Conservation (phyloP, 2,888 invertebrate species). For the Phaonia tiefii region DNA sequence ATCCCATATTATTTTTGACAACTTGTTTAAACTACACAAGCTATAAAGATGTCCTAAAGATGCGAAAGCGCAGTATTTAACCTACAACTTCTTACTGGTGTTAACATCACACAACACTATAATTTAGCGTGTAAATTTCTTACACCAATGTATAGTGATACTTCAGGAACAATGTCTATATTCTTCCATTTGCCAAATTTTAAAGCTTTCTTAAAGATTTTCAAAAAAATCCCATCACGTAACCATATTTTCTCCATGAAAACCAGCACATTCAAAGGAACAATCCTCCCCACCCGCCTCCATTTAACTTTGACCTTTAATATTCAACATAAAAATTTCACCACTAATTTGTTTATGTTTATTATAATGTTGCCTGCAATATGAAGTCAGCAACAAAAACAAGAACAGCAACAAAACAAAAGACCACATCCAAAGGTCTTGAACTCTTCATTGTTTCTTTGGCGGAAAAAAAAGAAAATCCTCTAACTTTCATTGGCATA, state of each 20-base stretch:
- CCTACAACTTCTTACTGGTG: no score
- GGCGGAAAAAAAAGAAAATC: slow-evolving; percentile 54
- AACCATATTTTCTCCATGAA: background rate
- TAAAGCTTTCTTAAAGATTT: no score
- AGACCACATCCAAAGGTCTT: slow-evolving; percentile 46
- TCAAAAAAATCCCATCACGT: slow-evolving; percentile 10
- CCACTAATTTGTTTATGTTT: slow-evolving; percentile 66
- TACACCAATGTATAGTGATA: no score
- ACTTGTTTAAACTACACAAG: no score
- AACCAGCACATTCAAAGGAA: slow-evolving; percentile 4
- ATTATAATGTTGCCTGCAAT: slow-evolving; percentile 44
- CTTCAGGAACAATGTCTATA: no score
- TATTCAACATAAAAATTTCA: slow-evolving; percentile 36
- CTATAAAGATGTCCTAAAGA: no score
- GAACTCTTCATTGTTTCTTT: slow-evolving; percentile 63
- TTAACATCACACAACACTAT: no score
- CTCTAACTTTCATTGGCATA: slow-evolving; percentile 54
- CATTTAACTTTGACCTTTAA: slow-evolving; percentile 35
- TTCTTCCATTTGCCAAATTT: no score
- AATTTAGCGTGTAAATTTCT: no score
- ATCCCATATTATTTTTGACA: no score
- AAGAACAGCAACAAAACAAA: background rate
- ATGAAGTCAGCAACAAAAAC: background rate
- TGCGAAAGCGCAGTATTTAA: no score
- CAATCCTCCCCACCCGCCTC: background rate